Base-by-base conservation (phyloP, 1,140 invertebrate genomes). In the Pseudomyrmex flavicornis region DNA sequence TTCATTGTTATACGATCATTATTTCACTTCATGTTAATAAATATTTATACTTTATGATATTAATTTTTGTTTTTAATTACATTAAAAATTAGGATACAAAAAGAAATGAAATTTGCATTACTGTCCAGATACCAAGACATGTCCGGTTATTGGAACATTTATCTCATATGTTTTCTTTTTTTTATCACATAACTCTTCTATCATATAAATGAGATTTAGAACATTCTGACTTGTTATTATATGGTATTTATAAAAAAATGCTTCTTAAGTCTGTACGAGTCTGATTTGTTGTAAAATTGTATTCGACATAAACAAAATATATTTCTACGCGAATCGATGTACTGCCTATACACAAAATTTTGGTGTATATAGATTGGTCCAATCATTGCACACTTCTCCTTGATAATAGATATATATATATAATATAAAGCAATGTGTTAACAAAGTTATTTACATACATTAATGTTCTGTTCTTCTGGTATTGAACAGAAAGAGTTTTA, bases 281-380 rank as follows among this genome's bases (percentile, higher is more conserved):
- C 17, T 17, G 17, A 70, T 48, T 69, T 35, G 20, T 70, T 50
- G 70, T 70, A 56, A 26, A 35, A 35, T 13, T 69, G 0, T 79
- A 68, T 58, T 58, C 1, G 50, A 59, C 48, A 70, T 56, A 70
- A 70, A 70, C 54, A 80, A 72, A 59, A 72, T 80, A 80, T 72
- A 26, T 10, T 80, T 80, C n/a, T 26, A 80, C 46, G 46, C 54
- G 44, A 66, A 10, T 68, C 35, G 0, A 48, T 15, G 26, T 26
- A 70, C 10, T 17, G 52, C 10, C 17, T 68, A 26, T 26, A 79
- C 13, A 17, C 58, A 70, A 79, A 69, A 59, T 17, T 59, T 22
- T 22, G 17, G 58, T 69, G 15, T 79, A 70, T 7, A 46, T 69
- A 69, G 50, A 7, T 9, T 59, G 26, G 50, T 22, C 44, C 72